Conservation (phyloP, 2,797 vertebrate genomes). For the Acanthopagrus latus region DNA sequence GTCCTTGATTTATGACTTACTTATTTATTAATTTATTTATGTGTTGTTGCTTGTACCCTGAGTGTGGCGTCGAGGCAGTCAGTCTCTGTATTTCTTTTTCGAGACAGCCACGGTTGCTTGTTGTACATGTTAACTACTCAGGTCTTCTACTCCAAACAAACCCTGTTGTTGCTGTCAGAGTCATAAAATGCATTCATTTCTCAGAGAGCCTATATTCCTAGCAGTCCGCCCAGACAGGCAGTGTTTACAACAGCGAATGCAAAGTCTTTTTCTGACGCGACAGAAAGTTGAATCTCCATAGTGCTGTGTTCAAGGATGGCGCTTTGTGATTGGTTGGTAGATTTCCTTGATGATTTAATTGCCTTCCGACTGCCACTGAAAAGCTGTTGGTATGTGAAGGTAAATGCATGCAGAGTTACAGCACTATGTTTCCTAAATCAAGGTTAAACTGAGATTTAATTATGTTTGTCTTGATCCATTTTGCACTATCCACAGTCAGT, state of each 20-base stretch:
- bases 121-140: slow-evolving; percentile 30
- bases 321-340: not conserved
- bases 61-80: not conserved
- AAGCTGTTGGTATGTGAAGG: not conserved
- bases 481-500: not conserved
- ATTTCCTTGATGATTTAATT: slow-evolving; percentile 7
- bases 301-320: slow-evolving; percentile 12
- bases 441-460: not conserved
- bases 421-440: not conserved
- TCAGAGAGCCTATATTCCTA: not conserved
- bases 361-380: not conserved
- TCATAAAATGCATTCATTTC: slow-evolving; percentile 27
- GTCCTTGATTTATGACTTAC: slow-evolving; percentile 15
- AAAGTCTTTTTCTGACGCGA: not conserved
- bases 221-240: not conserved
- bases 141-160: slow-evolving; percentile 19
- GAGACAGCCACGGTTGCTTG: not conserved
- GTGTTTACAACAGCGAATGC: not conserved
- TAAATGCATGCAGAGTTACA: not conserved
- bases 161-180: slow-evolving; percentile 25
- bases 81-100: slow-evolving; percentile 18
- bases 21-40: slow-evolving; percentile 13
- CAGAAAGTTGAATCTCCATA: slow-evolving; percentile 15
- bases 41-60: not conserved
- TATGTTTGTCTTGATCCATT: not conserved